Conservation (phyloP, 1,140 invertebrate species). For the Drosophila tristis region DNA sequence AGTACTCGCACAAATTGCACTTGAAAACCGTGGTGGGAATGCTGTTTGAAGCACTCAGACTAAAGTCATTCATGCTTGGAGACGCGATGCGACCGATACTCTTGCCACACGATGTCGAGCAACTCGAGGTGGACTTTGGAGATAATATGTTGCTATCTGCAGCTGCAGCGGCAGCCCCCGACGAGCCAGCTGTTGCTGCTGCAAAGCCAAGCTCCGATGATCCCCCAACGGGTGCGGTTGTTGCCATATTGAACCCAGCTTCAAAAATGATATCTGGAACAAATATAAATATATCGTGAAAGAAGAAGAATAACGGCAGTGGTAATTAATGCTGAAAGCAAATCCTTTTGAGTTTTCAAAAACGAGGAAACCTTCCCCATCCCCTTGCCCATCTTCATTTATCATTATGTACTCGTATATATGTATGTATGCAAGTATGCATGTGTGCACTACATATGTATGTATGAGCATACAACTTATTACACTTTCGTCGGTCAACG, state of each 20-base stretch:
- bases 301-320: constrained; percentile 2
- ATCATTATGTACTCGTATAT: too few relatives aligned
- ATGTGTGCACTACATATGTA: too few relatives aligned
- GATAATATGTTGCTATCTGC: constrained; percentile 51
- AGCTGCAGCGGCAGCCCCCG: constrained; percentile 6
- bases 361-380: too few relatives aligned
- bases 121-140: constrained; percentile 57
- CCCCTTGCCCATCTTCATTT: too few relatives aligned
- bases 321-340: neutral
- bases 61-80: constrained; percentile 25
- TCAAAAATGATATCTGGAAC: constrained; percentile 50
- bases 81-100: constrained; percentile 10
- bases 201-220: constrained; percentile 21
- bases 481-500: neutral
- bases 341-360: neutral
- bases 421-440: too few relatives aligned
- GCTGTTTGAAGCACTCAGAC: neutral
- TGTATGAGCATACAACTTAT: neutral
- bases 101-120: constrained; percentile 51
- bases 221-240: neutral
- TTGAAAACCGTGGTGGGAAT: constrained; percentile 66
- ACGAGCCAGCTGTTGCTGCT: constrained; percentile 9
- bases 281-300: neutral
- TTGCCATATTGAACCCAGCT: constrained; percentile 32
- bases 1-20: constrained; percentile 80